Evolutionary conservation across 2,797 vertebrate genomes (phyloP), one percentile per base, ranked within the genome.

Genomic region (Anomalospiza imberbis): DNA sequence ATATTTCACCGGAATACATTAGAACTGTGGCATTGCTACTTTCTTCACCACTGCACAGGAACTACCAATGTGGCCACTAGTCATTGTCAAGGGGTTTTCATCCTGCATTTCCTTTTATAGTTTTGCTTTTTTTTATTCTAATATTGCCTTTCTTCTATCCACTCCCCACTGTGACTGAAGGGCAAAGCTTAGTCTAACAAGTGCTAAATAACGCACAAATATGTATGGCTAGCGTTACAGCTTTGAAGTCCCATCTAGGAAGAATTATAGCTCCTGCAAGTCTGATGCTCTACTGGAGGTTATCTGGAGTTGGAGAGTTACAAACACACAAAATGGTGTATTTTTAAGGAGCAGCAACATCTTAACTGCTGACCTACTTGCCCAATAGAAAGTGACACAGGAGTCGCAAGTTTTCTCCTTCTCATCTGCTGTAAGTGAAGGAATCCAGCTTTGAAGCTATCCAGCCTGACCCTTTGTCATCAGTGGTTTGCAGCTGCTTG

Each of bases 171-270:
- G 79, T 0, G 42, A 79, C 76, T 75, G 95, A 85, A 96, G 86
- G 87, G 93, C 75, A 92, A 94, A 93, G 90, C 80, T 95, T 96
- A 88, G 68, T 85, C 78, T 81, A 85, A 93, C 75, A 94, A 91
- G 55, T 89, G 55, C 72, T 78, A 79, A 93, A 66, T 86, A 66
- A 86, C 0, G 0, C 54, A 60, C 36, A 86, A 48, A 65, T 78
- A 75, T n/a, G 24, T 78, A 26, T 2, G 88, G 63, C 40, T 70
- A 90, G 45, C 0, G 0, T 63, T 76, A 10, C 13, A 55, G 45
- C 85, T 96, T 93, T 91, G 86, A 95, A 87, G 83, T 92, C 85
- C 25, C 38, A 29, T 55, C 67, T 87, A 63, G 79, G 81, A 47
- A 61, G 44, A 89, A 84, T 34, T 77, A 78, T 75, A 72, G 67